Percentiles rank a stretch among this genome's conserved stretches.
Conservation (phyloP, 2,113 vertebrate species). For the Chascanopsetta lugubris region DNA sequence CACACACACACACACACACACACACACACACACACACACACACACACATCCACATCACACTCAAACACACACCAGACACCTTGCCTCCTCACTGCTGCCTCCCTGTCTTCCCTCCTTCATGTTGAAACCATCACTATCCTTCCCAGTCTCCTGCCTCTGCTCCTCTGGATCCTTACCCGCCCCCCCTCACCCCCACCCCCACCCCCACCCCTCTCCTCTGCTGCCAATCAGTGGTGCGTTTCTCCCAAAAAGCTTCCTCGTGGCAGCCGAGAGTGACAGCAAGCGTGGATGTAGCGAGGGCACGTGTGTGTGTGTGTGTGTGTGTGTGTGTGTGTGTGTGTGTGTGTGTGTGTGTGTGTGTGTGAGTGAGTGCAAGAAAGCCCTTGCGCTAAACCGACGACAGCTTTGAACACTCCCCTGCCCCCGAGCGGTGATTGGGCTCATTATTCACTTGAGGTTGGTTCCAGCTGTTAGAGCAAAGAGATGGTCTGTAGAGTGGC, state of each 20-base stretch:
- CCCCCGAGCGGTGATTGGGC: conserved; percentile 43
- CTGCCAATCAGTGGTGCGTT: conserved; percentile 58
- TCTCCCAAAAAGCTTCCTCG: conserved; percentile 49
- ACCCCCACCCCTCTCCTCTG: neutral
- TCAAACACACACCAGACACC: too few relatives aligned
- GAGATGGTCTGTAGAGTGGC: conserved; percentile 54
- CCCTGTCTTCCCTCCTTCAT: conserved; percentile 26
- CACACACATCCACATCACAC: conserved; percentile 11
- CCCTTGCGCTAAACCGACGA: conserved; percentile 52
- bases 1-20: conserved; percentile 10
- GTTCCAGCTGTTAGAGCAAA: conserved; percentile 61
- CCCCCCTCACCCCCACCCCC: too few relatives aligned
- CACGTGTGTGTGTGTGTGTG: neutral
- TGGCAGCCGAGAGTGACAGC: conserved; percentile 44
- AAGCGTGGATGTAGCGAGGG: conserved; percentile 24
- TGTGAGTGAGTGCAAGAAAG: conserved; percentile 49
- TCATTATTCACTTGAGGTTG: conserved; percentile 68
- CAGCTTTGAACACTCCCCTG: conserved; percentile 35
- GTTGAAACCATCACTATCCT: conserved; percentile 32
- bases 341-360: conserved; percentile 1
- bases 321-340: neutral
- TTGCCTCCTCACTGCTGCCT: conserved; percentile 6
- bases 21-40: conserved; percentile 1
- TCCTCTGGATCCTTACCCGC: conserved; percentile 2
- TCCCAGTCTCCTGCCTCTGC: conserved; percentile 25